These are phyloP conservation scores for Microctonus aethiopoides DNA, from an alignment of 2,888 invertebrate species.

Conservation along the genomic window DNA sequence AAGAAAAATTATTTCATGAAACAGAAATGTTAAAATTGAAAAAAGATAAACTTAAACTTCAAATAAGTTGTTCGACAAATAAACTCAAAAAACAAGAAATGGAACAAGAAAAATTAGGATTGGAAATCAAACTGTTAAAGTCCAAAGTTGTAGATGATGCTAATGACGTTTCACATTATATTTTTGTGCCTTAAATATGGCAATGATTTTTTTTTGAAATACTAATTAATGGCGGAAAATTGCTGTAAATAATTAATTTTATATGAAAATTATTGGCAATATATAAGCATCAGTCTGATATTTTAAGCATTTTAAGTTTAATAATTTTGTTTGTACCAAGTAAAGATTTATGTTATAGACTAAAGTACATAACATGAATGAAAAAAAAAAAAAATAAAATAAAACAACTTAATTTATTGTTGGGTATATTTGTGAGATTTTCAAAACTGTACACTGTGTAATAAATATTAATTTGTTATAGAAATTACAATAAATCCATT, in stretches of 20 bases:
- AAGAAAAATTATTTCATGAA: constrained; percentile 58
- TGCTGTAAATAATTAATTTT: constrained; percentile 7
- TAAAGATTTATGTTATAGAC: no score
- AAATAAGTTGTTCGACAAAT: constrained; percentile 56
- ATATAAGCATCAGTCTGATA: no score
- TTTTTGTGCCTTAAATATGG: constrained; percentile 58
- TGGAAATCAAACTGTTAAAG: constrained; percentile 61
- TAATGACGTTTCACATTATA: constrained; percentile 62
- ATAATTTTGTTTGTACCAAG: no score
- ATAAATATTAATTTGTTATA: background rate
- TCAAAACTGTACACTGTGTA: background rate
- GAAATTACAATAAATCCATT: background rate
- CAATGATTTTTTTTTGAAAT: background rate
- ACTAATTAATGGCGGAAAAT: background rate
- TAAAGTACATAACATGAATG: no score
- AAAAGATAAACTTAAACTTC: constrained; percentile 67
- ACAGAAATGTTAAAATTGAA: constrained; percentile 62
- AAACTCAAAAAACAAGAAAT: constrained; percentile 59
- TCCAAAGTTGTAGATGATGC: constrained; percentile 61
- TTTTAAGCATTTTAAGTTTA: no score
- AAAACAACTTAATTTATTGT: background rate
- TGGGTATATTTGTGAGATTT: background rate
- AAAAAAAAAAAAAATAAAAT: background rate
- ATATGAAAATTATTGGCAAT: background rate
- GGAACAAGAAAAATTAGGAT: constrained; percentile 60